phyloP scores from a whole-genome alignment of 2,888 invertebrate species.

The Ferdinandea cuprea region DNA sequence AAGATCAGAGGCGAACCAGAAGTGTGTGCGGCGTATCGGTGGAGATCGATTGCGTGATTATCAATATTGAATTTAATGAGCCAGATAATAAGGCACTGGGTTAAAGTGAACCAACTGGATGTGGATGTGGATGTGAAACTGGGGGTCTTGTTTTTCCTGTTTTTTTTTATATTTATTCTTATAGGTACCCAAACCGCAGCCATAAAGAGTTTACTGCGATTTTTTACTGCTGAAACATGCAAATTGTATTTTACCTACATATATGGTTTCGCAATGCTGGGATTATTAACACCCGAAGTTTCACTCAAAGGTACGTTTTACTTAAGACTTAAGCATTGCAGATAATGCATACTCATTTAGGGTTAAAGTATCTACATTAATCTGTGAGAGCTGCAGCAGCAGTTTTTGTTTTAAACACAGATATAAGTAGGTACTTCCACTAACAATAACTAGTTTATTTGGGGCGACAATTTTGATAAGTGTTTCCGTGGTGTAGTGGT shows the following conservation, averaged over 20 bases:
- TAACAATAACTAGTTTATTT: no score
- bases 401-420: no score
- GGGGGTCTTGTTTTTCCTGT: constrained; percentile 59
- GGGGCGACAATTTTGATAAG: background rate
- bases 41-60: constrained; percentile 65
- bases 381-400: no score
- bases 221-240: constrained; percentile 33
- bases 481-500: constrained; percentile 83
- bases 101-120: constrained; percentile 39
- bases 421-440: no score
- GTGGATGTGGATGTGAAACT: no score
- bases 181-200: no score
- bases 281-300: background rate
- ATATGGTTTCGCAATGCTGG: background rate
- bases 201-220: constrained; percentile 5
- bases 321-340: no score
- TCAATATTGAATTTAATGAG: constrained; percentile 71
- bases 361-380: no score
- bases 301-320: no score
- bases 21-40: background rate
- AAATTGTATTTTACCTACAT: constrained; percentile 19
- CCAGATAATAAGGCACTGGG: constrained; percentile 73
- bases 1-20: constrained; percentile 47
- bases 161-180: background rate
- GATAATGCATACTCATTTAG: no score